Conservation (phyloP, 2,797 vertebrate species). For the Gadopsis bispinosus region DNA sequence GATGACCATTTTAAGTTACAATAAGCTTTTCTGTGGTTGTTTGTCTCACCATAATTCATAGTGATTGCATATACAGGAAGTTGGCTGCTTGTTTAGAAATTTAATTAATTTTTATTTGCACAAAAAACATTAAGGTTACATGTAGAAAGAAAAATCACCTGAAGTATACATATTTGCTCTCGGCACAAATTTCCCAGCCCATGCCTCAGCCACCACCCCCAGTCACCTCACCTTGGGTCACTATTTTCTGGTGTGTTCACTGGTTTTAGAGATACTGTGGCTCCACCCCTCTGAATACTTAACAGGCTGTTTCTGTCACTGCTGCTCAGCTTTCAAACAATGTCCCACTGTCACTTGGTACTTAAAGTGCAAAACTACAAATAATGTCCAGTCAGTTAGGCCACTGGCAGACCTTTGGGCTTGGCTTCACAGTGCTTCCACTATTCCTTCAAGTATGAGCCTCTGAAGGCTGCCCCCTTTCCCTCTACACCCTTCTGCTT, state of each 20-base stretch:
- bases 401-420: conserved; percentile 36
- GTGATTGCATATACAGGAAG: conserved; percentile 87
- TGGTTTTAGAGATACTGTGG: conserved; percentile 13
- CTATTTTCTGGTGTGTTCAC: conserved; percentile 52
- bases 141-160: not conserved
- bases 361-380: conserved; percentile 15
- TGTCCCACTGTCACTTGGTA: conserved; percentile 39
- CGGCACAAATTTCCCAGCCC: conserved; percentile 68
- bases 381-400: conserved; percentile 32
- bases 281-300: conserved; percentile 32
- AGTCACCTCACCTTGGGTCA: conserved; percentile 48
- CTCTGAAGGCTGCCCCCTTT: conserved; percentile 4
- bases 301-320: conserved; percentile 30
- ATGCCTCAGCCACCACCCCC: conserved; percentile 51
- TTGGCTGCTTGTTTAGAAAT: conserved; percentile 65
- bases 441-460: conserved; percentile 40
- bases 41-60: conserved; percentile 60
- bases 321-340: conserved; percentile 30
- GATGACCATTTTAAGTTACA: conserved; percentile 48
- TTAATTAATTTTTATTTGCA: conserved; percentile 41
- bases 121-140: conserved; percentile 36
- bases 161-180: conserved; percentile 62
- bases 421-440: conserved; percentile 57
- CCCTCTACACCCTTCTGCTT: conserved; percentile 56
- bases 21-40: conserved; percentile 51